Evolutionary conservation across 2,888 invertebrate species (phyloP), one percentile per base, ranked within the genome.

Genomic region (Drosophila phalerata): DNA sequence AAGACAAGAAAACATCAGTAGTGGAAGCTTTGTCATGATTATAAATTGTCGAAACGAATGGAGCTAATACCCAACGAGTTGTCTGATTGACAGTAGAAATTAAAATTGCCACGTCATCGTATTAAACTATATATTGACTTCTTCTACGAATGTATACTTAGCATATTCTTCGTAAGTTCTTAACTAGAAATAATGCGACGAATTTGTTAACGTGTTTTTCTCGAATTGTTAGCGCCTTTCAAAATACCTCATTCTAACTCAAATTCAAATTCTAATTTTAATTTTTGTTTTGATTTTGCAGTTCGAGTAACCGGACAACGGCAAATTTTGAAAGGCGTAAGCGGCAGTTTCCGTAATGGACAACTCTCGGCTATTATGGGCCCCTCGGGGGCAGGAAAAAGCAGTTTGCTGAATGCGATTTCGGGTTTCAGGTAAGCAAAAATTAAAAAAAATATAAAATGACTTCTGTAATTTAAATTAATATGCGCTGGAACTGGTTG

Each of bases 311-410:
- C 92, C 37, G 92, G 93, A 52, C 94, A 94, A 66, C 94, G 94
- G 68, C 93, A 93, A 69, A 94, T 95, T 34, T 91, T 95, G 15
- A 94, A 94, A 85, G 93, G 94, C 53, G 95, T 95, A 1, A 94
- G 94, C 85, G 95, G 95, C 56, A 93, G 93, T 81, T 95, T 95
- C 91, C 91, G 93, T 63, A 94, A 95, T 65, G 95, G 95, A 0
- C 94, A 95, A 82, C 92, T 95, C 69, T 94, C 95, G 47, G 95
- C 95, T 63, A 95, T 95, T 75, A 94, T 95, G 94, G 95, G 95
- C 43, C 95, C 95, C 10, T 95, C 95, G 1, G 95, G 95, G 42
- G 95, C 95, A 15, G 96, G 96, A 71, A 97, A 97, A 92, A 96
- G 95, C 87, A 96, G 96, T 70, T 93, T 96, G 5, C 94, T 96